Evolutionary conservation across 2,888 invertebrate species (phyloP).

Genomic region (Philereme transversata): DNA sequence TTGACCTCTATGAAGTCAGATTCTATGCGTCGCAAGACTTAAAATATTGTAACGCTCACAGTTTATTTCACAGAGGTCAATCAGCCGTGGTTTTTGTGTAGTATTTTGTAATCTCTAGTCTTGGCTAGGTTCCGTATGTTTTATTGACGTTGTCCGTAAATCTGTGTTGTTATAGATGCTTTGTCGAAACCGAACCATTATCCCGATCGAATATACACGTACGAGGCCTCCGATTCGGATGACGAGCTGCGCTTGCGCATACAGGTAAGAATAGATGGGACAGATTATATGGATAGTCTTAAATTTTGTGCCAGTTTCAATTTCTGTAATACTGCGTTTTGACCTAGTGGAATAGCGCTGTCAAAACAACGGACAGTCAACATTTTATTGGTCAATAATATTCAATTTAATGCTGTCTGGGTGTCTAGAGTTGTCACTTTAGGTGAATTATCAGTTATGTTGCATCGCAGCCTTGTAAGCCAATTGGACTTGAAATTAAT

Average conservation of each 20-base stretch:
- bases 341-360: neutral
- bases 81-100: neutral
- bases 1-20: slow-evolving; percentile 7
- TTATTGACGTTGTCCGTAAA: slow-evolving; percentile 73
- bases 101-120: slow-evolving; percentile 8
- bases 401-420: neutral
- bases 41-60: too few relatives aligned
- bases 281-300: slow-evolving; percentile 27
- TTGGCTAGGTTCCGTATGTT: slow-evolving; percentile 44
- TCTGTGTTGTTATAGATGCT: slow-evolving; percentile 84
- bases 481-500: too few relatives aligned
- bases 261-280: slow-evolving; percentile 63
- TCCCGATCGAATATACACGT: slow-evolving; percentile 80
- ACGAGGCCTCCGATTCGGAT: slow-evolving; percentile 78
- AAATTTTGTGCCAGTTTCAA: slow-evolving; percentile 16
- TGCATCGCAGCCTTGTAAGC: too few relatives aligned
- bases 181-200: slow-evolving; percentile 82
- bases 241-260: slow-evolving; percentile 81
- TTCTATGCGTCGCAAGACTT: neutral
- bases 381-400: neutral
- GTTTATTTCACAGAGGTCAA: neutral
- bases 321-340: neutral
- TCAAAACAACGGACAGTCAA: neutral
- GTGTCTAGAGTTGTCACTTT: too few relatives aligned
- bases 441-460: too few relatives aligned